Evolutionary conservation across 2,113 vertebrate genomes (phyloP), one percentile per base, ranked within the genome.

Genomic region (Sigmodon hispidus): DNA sequence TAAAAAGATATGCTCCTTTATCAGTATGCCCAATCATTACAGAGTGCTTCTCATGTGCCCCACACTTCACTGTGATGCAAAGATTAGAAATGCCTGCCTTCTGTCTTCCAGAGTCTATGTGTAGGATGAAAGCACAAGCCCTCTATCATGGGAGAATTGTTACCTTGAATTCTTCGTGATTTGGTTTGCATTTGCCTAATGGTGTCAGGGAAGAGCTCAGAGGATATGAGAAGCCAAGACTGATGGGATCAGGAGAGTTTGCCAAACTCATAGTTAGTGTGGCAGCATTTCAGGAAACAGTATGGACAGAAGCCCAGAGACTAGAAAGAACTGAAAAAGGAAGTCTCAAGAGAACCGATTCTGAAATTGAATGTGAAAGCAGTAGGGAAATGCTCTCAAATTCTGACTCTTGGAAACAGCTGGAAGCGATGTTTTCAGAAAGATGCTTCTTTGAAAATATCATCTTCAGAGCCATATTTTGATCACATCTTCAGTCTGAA

Each of bases 1-100:
- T 94, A 85, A 90, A 92, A 89, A 73, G 76, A 40, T 57, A 67
- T 0, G 48, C 8, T 67, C 40, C 59, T 81, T 93, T 90, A 81
- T 88, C 88, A 89, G 24, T 7, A 70, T 11, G 29, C 1, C 36
- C 59, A 77, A 19, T 19, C 31, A 89, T 76, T 88, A 65, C 85
- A 76, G 26, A 72, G 70, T 11, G 31, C 13, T 89, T 85, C 26
- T 40, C 50, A 17, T 72, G 10, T 65, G 24, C 31, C 4, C 75
- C 8, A 16, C 17, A 93, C 31, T 57, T 36, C 19, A 92, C 61
- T 50, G 45, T 40, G 70, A 88, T 48, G 2, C 3, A 57, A 55
- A 59, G 76, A 43, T 57, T 57, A 34, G 19, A 81, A 96, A 86
- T 43, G 5, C 22, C 13, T 50, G 2, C 12, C 43, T 94, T 26